Percentiles rank a stretch among this genome's conserved stretches.
Evolutionary conservation across 2,797 vertebrate genomes (phyloP).

Genomic region (Malurus leucopterus): DNA sequence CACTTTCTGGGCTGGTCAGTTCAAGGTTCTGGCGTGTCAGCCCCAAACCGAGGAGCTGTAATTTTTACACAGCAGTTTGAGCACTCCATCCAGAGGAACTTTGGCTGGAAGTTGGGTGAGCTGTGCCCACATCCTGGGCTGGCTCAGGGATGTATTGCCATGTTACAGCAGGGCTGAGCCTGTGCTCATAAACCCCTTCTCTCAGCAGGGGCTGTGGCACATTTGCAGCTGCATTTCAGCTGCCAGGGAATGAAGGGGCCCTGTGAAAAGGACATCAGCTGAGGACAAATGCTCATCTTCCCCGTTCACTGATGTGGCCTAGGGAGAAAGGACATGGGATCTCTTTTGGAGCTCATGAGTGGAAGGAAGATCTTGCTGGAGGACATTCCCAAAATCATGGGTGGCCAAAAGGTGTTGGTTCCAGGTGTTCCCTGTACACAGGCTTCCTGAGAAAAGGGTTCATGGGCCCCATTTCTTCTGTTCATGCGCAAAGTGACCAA

Average conservation of each 20-base stretch:
- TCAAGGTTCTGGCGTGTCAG: background rate
- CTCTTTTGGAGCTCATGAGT: background rate
- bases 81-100: background rate
- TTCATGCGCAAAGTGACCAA: no score
- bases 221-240: background rate
- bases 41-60: background rate
- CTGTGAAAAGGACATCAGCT: background rate
- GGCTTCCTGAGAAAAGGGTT: background rate
- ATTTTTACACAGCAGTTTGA: background rate
- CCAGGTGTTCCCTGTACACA: background rate
- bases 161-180: background rate
- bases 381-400: background rate
- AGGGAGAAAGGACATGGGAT: fast-evolving
- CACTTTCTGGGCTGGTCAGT: background rate
- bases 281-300: background rate
- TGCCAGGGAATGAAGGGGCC: background rate
- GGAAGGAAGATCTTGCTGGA: background rate
- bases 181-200: constrained; percentile 4
- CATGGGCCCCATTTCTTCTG: background rate
- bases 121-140: constrained; percentile 24
- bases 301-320: background rate
- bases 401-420: background rate
- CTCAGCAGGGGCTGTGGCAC: background rate
- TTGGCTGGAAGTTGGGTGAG: background rate
- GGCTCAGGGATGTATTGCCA: background rate